Evolutionary conservation across 2,113 vertebrate genomes (phyloP), one percentile per base, ranked within the genome.

Genomic region (Tiliqua scincoides): DNA sequence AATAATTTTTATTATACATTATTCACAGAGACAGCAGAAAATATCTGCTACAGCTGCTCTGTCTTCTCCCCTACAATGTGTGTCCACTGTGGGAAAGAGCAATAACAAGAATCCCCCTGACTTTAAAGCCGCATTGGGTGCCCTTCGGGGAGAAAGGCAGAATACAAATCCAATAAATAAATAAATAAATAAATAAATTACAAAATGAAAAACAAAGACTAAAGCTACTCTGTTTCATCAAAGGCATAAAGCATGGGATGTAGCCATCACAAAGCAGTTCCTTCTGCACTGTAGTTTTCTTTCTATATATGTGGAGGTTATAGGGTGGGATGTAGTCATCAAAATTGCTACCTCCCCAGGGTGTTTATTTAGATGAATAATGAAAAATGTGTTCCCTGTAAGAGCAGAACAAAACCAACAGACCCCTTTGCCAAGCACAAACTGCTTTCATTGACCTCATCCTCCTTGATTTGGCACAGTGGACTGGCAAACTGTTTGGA

Each of bases 301-400:
- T 89, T 15, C 76, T 89, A 74, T 79, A 80, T 83, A 80, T 84
- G 57, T 74, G 35, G 40, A 63, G 83, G 91, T 61, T 43, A 32
- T 0, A 0, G 70, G 25, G 71, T 62, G 82, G 63, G 79, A 73
- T 70, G 83, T 37, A 86, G 9, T 88, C 85, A 68, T 89, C 74
- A 85, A 93, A 89, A 89, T 0, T 61, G 21, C 30, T 35, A 2
- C 32, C 81, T 86, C 85, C 82, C 1, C 81, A 85, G 43, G 8
- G 54, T 84, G 75, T 78, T 21, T 82, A 86, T 65, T 83, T 72
- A 17, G 72, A 27, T 67, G 8, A 76, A 59, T 40, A 32, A n/a
- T 68, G 52, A 73, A 52, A 77, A 87, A 71, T 11, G 48, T n/a
- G 37, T 21, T 54, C 59, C 40, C 40, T 3, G 11, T 25, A 37